Percentiles rank a stretch among this genome's conserved stretches.
These are phyloP conservation scores for Xyrichtys novacula DNA, from an alignment of 2,797 vertebrate genomes.

Conservation along the genomic window DNA sequence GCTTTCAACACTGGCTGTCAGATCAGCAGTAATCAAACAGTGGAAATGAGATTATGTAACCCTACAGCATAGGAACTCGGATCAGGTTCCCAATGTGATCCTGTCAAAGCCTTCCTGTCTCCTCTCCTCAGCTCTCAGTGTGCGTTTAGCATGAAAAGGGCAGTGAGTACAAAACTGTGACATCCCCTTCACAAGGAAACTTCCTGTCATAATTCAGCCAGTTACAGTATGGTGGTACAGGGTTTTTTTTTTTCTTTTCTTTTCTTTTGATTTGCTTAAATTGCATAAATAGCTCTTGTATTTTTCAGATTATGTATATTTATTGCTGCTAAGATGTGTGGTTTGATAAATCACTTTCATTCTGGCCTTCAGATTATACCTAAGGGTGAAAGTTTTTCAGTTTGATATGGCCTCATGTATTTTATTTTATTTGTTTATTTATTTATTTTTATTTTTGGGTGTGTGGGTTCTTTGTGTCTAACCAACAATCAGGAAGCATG, in stretches of 20 bases:
- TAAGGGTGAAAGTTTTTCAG: too few species aligned
- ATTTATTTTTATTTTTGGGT: too few species aligned
- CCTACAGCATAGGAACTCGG: conserved; percentile 23
- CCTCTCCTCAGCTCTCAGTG: conserved; percentile 12
- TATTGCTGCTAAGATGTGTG: not conserved
- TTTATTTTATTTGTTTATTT: too few species aligned
- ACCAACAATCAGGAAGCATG: too few species aligned
- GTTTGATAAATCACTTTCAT: not conserved
- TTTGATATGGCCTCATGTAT: too few species aligned
- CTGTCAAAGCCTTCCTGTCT: conserved; percentile 31
- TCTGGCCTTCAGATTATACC: not conserved
- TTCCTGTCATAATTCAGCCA: not conserved
- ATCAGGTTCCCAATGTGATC: conserved; percentile 37
- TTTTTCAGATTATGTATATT: too few species aligned
- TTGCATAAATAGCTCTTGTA: not conserved
- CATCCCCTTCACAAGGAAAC: not conserved
- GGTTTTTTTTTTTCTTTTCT: too few species aligned
- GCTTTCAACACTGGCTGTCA: conserved; percentile 25
- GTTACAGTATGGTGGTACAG: too few species aligned
- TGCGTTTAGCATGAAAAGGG: conserved; percentile 35
- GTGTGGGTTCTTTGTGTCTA: too few species aligned
- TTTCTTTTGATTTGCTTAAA: not conserved
- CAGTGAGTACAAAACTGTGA: conserved; percentile 18
- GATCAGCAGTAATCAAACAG: conserved; percentile 35
- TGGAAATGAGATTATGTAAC: conserved; percentile 34